A percentile compares a stretch with the other conserved stretches of the same genome.
These are phyloP conservation scores for Hyperoodon ampullatus DNA, from an alignment of 2,113 vertebrate genomes.

Conservation along the genomic window DNA sequence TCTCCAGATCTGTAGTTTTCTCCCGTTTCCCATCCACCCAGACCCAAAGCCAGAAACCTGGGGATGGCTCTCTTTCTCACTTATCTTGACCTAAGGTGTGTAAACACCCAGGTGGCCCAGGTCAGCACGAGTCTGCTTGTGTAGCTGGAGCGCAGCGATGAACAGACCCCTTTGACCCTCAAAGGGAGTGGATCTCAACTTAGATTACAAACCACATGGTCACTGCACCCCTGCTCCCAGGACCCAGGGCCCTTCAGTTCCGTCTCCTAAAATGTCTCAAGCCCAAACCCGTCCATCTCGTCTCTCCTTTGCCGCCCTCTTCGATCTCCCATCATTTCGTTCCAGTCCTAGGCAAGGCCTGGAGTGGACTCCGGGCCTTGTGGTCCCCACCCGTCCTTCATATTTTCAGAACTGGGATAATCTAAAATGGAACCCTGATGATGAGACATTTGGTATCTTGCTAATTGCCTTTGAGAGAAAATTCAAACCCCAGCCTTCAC, in stretches of 20 bases:
- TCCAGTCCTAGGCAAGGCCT: neutral
- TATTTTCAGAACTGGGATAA: neutral
- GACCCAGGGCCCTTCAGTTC: neutral
- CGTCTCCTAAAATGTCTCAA: neutral
- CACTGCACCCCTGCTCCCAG: neutral
- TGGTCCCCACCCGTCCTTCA: neutral
- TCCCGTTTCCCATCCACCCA: neutral
- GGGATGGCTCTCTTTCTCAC: neutral
- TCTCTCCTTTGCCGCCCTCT: neutral
- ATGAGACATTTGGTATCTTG: neutral
- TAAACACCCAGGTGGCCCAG: neutral
- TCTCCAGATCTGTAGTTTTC: neutral
- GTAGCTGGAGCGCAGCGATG: neutral
- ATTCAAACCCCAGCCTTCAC: neutral
- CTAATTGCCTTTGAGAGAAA: neutral
- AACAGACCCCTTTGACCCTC: neutral
- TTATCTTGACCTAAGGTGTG: neutral
- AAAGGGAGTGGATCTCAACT: neutral
- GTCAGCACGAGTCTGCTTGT: no score
- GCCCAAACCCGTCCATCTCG: neutral
- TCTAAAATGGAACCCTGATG: neutral
- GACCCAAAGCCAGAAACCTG: neutral
- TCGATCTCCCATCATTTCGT: neutral
- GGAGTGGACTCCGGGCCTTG: neutral
- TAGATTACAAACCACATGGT: no score